phyloP scores from a whole-genome alignment of 2,113 vertebrate genomes.

The Prunella fulvescens region DNA sequence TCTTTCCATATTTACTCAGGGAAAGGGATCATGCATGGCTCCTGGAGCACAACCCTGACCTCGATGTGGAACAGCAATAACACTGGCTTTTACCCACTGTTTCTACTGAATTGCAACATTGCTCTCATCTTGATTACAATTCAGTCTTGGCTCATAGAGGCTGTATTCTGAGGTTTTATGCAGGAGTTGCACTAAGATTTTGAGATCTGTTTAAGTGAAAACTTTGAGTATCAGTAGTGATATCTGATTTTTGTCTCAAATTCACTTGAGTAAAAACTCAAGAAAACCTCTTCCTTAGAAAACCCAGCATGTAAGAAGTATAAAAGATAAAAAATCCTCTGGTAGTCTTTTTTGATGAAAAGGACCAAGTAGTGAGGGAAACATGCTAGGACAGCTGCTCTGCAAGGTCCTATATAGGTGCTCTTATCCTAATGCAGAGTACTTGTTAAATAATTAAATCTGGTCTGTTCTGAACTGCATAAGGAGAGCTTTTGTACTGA shows the following conservation, averaged over 20 bases:
- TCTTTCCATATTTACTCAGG: neutral
- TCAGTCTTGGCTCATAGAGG: neutral
- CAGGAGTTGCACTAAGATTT: neutral
- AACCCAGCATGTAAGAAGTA: fast-evolving
- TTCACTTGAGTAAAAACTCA: neutral
- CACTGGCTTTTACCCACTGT: neutral
- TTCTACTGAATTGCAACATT: neutral
- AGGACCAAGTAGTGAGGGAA: neutral
- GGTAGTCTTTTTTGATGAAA: neutral
- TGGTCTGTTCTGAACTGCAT: neutral
- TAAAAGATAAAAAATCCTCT: neutral
- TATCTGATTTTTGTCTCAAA: neutral
- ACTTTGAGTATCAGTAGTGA: neutral
- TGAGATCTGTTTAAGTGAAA: neutral
- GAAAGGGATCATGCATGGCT: neutral
- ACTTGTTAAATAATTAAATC: neutral
- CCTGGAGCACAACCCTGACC: neutral
- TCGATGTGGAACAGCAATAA: neutral
- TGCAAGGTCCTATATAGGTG: neutral
- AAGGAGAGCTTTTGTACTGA: neutral
- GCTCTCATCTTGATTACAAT: neutral
- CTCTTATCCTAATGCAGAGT: neutral
- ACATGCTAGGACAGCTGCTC: neutral
- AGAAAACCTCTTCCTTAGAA: neutral
- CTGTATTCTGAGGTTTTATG: neutral